Conservation (phyloP, 1,140 invertebrate species). For the Zophobas atratus region DNA sequence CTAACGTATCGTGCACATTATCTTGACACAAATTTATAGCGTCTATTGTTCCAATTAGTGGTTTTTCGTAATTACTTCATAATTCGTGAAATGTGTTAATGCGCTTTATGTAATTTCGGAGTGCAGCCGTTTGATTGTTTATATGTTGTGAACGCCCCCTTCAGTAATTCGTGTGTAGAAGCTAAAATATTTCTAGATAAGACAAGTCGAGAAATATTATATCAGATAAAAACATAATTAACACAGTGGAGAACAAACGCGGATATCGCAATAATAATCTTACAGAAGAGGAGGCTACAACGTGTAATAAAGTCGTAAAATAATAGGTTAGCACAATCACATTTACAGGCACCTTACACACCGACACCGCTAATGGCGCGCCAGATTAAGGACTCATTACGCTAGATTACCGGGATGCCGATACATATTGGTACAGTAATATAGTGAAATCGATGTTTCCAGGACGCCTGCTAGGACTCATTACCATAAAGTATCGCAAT, state of each 20-base stretch:
- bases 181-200: constrained; percentile 41
- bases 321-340: constrained; percentile 38
- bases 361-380: constrained; percentile 38
- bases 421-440: constrained; percentile 22
- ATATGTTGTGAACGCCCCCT: neutral
- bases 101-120: neutral
- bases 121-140: constrained; percentile 12
- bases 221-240: constrained; percentile 43
- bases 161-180: constrained; percentile 30
- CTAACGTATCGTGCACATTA: neutral
- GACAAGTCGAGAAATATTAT: constrained; percentile 26
- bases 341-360: constrained; percentile 34
- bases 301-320: constrained; percentile 43
- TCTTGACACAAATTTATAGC: constrained; percentile 13
- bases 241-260: constrained; percentile 39
- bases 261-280: constrained; percentile 41
- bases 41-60: constrained; percentile 22
- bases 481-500: constrained; percentile 28
- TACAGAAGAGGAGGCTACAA: constrained; percentile 27
- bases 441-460: constrained; percentile 23
- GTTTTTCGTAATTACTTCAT: constrained; percentile 18
- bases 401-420: constrained; percentile 25
- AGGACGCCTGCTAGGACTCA: constrained; percentile 22
- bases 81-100: constrained; percentile 22
- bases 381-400: constrained; percentile 37